A percentile compares a stretch with the other conserved stretches of the same genome.
phyloP scores from a whole-genome alignment of 2,113 vertebrate genomes.

The Penelope pileata region DNA sequence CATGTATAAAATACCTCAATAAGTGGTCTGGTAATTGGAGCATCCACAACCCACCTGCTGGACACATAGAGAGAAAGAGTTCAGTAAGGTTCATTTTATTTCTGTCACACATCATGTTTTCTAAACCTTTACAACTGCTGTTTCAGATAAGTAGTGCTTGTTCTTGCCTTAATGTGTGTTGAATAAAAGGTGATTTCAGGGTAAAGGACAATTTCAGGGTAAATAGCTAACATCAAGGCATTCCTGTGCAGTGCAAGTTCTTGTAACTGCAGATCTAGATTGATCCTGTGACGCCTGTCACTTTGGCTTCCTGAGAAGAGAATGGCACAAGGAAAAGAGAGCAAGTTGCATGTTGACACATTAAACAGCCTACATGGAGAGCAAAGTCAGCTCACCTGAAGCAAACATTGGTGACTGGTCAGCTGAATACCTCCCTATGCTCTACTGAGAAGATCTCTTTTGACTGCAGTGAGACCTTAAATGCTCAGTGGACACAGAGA shows the following conservation, averaged over 20 bases:
- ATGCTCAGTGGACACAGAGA: background rate
- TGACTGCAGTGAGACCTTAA: background rate
- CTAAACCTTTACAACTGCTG: background rate
- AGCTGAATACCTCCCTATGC: background rate
- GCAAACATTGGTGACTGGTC: background rate
- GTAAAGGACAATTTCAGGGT: background rate
- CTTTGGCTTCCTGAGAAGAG: background rate
- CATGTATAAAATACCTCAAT: background rate
- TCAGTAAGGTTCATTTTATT: background rate
- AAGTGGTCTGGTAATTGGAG: background rate
- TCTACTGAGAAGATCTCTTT: background rate
- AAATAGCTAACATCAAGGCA: background rate
- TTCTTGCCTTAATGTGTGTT: background rate
- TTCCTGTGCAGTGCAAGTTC: background rate
- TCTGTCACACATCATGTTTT: background rate
- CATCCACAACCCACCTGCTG: background rate
- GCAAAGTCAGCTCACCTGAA: background rate
- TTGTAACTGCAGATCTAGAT: background rate
- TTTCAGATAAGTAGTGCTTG: background rate
- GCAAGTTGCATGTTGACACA: background rate
- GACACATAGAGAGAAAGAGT: background rate
- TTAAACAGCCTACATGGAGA: background rate
- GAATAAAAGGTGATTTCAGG: slow-evolving; percentile 10
- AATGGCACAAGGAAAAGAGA: background rate
- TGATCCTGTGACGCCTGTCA: background rate